Conservation (phyloP, 2,797 vertebrate genomes). For the Centroberyx gerrardi region DNA sequence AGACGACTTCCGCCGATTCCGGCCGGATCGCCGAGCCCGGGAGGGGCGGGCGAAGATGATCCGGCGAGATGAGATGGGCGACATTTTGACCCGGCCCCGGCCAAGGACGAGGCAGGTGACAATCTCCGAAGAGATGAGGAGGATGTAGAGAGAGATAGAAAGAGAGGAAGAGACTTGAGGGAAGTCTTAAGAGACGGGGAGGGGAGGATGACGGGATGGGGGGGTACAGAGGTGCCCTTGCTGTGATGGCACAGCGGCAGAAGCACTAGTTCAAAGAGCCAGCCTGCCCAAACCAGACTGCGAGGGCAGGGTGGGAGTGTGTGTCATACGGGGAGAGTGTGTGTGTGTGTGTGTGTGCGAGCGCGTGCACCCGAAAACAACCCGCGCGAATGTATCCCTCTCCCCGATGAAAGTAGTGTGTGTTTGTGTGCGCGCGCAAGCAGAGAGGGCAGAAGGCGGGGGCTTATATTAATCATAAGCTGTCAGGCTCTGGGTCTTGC, state of each 20-base stretch:
- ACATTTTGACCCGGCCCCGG: conserved; percentile 32
- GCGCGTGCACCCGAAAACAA: conserved; percentile 40
- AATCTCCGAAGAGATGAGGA: conserved; percentile 31
- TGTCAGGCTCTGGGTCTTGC: conserved; percentile 75
- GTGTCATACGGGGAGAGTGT: conserved; percentile 33
- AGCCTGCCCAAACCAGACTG: conserved; percentile 42
- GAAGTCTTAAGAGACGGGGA: background rate
- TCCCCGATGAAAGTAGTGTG: conserved; percentile 1
- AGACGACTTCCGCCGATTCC: background rate
- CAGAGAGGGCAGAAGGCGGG: conserved; percentile 61
- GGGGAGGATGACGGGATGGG: conserved; percentile 27
- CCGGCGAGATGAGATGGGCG: conserved; percentile 33
- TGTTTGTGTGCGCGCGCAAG: conserved; percentile 27
- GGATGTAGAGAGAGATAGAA: conserved; percentile 1
- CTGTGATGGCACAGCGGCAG: conserved; percentile 62
- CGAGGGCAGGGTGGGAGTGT: conserved; percentile 45
- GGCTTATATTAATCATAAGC: conserved; percentile 85
- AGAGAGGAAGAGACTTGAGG: background rate
- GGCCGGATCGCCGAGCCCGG: background rate
- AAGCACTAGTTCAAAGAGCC: conserved; percentile 72
- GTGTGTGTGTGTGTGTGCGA: conserved; percentile 1
- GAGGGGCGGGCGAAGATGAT: background rate
- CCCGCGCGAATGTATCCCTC: conserved; percentile 21
- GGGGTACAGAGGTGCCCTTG: conserved; percentile 61
- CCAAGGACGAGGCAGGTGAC: conserved; percentile 28